Percentiles rank a stretch among this genome's conserved stretches.
These are phyloP conservation scores for Drosophila pseudoananassae DNA, from an alignment of 1,140 invertebrate genomes.

Conservation along the genomic window DNA sequence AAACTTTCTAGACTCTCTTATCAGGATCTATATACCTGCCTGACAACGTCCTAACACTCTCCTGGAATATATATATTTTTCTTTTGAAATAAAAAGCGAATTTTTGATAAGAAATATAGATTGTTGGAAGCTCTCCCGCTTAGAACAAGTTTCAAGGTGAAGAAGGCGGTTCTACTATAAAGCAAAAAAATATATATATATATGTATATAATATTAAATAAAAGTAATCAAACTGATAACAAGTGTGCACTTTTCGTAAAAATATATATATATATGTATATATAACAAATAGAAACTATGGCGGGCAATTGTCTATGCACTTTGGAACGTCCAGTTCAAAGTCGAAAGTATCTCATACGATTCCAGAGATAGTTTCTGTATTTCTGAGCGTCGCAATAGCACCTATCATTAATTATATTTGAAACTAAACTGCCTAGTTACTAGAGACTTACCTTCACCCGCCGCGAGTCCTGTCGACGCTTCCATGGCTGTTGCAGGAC, in stretches of 20 bases:
- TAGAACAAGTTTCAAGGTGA: slow-evolving; percentile 12
- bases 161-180: slow-evolving; percentile 10
- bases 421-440: neutral
- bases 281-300: slow-evolving; percentile 19
- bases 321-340: slow-evolving; percentile 53
- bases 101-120: slow-evolving; percentile 45
- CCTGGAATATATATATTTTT: slow-evolving; percentile 2
- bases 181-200: neutral
- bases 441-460: slow-evolving; percentile 87
- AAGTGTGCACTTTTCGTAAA: slow-evolving; percentile 34
- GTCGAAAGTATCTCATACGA: slow-evolving; percentile 44
- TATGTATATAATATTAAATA: slow-evolving; percentile 10
- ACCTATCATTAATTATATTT: neutral
- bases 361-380: slow-evolving; percentile 43
- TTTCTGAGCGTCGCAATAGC: neutral
- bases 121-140: slow-evolving; percentile 8
- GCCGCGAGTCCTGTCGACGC: slow-evolving; percentile 89
- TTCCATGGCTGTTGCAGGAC: slow-evolving; percentile 95
- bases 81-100: slow-evolving; percentile 36
- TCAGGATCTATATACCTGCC: slow-evolving; percentile 9
- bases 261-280: slow-evolving; percentile 7
- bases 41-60: slow-evolving; percentile 11
- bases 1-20: slow-evolving; percentile 3
- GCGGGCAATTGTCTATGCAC: slow-evolving; percentile 20
- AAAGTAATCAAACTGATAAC: slow-evolving; percentile 32